These are phyloP conservation scores for Garra rufa DNA, from an alignment of 2,113 vertebrate species.

Conservation along the genomic window DNA sequence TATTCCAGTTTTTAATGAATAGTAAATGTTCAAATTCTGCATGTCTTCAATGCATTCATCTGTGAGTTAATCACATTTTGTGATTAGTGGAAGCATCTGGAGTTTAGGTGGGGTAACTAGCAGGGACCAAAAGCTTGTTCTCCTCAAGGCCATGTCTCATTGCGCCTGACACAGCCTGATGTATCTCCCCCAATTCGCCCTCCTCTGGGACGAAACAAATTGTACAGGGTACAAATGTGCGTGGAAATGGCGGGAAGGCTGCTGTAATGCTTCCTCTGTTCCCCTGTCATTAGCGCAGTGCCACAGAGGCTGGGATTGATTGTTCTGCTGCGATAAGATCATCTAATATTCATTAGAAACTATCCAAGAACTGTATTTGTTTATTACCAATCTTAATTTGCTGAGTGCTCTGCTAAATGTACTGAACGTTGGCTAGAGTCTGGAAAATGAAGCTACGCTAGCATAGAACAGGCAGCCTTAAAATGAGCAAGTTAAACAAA, in stretches of 20 bases:
- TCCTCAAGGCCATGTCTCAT: constrained; percentile 40
- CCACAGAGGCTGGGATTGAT: constrained; percentile 60
- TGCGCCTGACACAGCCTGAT: constrained; percentile 44
- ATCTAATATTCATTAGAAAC: constrained; percentile 72
- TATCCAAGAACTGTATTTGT: constrained; percentile 60
- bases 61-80: background rate
- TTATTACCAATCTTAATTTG: constrained; percentile 62
- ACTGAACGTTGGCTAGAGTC: constrained; percentile 47
- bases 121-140: constrained; percentile 9
- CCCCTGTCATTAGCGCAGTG: constrained; percentile 49
- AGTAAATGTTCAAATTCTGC: background rate
- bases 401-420: constrained; percentile 50
- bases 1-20: background rate
- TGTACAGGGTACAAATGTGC: constrained; percentile 54
- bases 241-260: constrained; percentile 48
- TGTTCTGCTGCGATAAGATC: constrained; percentile 64
- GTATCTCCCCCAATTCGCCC: constrained; percentile 32
- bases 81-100: constrained; percentile 17
- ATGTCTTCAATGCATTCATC: background rate
- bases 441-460: constrained; percentile 48
- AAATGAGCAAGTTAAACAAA: constrained; percentile 33
- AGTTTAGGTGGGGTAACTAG: background rate
- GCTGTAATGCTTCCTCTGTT: constrained; percentile 55
- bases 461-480: constrained; percentile 14
- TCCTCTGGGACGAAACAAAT: constrained; percentile 51